Conservation (phyloP, 1,140 invertebrate species). For the Drosophila pseudoananassae region DNA sequence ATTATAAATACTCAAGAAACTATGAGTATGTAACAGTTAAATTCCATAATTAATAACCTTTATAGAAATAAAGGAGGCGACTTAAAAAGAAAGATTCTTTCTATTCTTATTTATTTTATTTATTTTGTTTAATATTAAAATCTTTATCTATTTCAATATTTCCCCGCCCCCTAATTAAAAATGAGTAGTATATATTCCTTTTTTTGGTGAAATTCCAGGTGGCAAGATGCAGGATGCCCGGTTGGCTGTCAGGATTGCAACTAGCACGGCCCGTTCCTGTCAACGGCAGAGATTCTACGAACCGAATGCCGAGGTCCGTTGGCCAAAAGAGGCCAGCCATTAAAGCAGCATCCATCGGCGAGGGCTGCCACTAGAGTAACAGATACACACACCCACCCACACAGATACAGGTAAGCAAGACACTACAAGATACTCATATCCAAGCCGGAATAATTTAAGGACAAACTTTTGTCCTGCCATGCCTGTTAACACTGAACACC, state of each 20-base stretch:
- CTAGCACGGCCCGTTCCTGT: constrained; percentile 27
- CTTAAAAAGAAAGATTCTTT: too few relatives aligned
- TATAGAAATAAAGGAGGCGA: too few relatives aligned
- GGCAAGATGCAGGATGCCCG: constrained; percentile 13
- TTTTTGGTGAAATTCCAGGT: not conserved
- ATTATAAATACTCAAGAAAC: too few relatives aligned
- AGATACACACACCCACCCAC: not conserved
- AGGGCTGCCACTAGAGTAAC: not conserved
- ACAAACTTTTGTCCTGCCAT: not conserved
- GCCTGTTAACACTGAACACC: too few relatives aligned
- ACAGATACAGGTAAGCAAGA: not conserved
- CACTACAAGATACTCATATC: too few relatives aligned
- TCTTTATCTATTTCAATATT: too few relatives aligned
- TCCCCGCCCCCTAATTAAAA: too few relatives aligned
- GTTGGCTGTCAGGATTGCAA: constrained; percentile 26
- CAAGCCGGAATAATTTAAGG: too few relatives aligned
- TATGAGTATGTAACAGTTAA: too few relatives aligned
- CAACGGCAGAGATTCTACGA: constrained; percentile 43
- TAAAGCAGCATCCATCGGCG: not conserved
- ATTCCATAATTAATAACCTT: too few relatives aligned
- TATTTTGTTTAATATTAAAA: too few relatives aligned
- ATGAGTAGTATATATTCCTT: not conserved
- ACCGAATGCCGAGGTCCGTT: constrained; percentile 48
- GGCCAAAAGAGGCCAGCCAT: constrained; percentile 23
- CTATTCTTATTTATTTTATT: too few relatives aligned